These are phyloP conservation scores for Haliclona indistincta DNA, from an alignment of 37 sponge, comb jelly and placozoan species.

Conservation along the genomic window DNA sequence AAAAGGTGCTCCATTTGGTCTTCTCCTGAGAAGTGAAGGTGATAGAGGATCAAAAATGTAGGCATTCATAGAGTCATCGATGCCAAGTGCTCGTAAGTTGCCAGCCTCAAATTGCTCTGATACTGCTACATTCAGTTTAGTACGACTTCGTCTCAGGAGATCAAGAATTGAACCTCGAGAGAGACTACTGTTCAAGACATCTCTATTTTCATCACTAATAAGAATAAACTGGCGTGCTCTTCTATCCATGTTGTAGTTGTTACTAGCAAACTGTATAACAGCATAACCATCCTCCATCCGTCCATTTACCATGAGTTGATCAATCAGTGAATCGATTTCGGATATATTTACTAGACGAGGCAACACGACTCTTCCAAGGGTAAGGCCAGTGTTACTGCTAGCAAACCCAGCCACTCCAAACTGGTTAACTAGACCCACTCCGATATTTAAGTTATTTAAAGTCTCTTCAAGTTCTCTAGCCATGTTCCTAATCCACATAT, in stretches of 20 bases:
- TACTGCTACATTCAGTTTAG: constrained; percentile 62
- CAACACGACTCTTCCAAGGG: constrained; percentile 2
- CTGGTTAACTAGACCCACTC: constrained; percentile 26
- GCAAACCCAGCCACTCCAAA: constrained; percentile 83
- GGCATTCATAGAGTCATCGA: constrained; percentile 29
- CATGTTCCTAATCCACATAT: constrained; percentile 68
- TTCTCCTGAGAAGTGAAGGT: not conserved
- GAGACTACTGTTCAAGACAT: constrained; percentile 18
- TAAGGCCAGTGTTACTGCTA: not conserved
- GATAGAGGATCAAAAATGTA: constrained; percentile 51
- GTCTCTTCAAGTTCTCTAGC: constrained; percentile 32
- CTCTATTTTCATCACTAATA: constrained; percentile 72
- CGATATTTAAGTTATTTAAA: constrained; percentile 39
- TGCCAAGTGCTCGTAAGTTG: constrained; percentile 33
- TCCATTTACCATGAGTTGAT: constrained; percentile 30
- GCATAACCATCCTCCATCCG: constrained; percentile 71
- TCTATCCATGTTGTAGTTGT: too few species aligned
- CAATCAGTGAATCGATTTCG: constrained; percentile 1
- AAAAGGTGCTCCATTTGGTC: constrained; percentile 19
- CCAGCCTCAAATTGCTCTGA: constrained; percentile 29
- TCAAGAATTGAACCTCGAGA: constrained; percentile 19
- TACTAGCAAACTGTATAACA: constrained; percentile 18
- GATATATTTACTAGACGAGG: constrained; percentile 7
- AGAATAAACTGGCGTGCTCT: constrained; percentile 68
- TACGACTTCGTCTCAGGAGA: not conserved